Evolutionary conservation across 2,888 invertebrate species (phyloP), one percentile per base, ranked within the genome.

Genomic region (Caenorhabditis sp.): DNA sequence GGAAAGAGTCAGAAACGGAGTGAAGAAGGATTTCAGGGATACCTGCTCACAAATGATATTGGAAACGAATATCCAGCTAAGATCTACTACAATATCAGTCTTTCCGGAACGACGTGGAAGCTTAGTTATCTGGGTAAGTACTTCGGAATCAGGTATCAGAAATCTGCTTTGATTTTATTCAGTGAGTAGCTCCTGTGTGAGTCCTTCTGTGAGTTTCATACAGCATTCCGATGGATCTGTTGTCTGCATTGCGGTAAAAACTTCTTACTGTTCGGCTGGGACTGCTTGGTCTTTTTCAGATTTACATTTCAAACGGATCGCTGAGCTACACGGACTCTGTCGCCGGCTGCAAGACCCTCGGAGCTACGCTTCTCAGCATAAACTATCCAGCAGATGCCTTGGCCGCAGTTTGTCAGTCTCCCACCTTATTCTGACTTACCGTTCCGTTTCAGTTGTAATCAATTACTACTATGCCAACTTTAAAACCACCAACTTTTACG

Each of bases 21-120:
- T 17, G n/a, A n/a, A 15, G 32, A 24, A 22, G 24, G 22, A 27
- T n/a, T 13, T n/a, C n/a, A n/a, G n/a, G n/a, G n/a, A n/a, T n/a
- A n/a, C n/a, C n/a, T n/a, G n/a, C n/a, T n/a, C n/a, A 13, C n/a
- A 11, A 26, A n/a, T 48, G n/a, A 4, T 8, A 26, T 13, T 15
- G 22, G 17, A 20, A 24, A 37, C n/a, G n/a, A n/a, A n/a, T 59
- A 26, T 7, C 58, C 58, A 2, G 9, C 17, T 0, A 58, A 50
- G 20, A 43, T 68, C 0, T 58, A 4, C 13, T 68, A 68, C 35
- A 68, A 48, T n/a, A 52, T 68, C 9, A 68, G 58, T 35, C 32
- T 68, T 11, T 7, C 43, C 15, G 32, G 22, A 1, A 50, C 48
- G 5, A 24, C 26, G 7, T 68, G 68, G 68, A 52, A n/a, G 17